phyloP scores from a whole-genome alignment of 2,113 vertebrate genomes.

The Gambusia holbrooki region DNA sequence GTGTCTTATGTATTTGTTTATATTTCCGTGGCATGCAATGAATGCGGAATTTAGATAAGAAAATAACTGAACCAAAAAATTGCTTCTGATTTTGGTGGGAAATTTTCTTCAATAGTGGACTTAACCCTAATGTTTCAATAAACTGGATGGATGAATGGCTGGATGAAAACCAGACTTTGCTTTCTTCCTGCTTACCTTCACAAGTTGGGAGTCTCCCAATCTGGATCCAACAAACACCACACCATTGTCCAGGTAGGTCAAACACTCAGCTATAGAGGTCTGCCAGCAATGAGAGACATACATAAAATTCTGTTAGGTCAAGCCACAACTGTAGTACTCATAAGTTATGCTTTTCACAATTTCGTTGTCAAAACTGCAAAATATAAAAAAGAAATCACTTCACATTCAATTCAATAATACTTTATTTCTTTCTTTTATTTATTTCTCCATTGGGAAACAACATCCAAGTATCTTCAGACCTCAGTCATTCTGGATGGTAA shows the following conservation, averaged over 20 bases:
- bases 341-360: not conserved
- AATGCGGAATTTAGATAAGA: not conserved
- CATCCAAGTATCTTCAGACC: no score
- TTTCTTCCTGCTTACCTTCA: constrained; percentile 83
- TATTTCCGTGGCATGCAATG: not conserved
- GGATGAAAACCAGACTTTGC: not conserved
- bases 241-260: constrained; percentile 97
- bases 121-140: not conserved
- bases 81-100: not conserved
- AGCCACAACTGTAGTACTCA: not conserved
- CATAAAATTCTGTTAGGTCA: constrained; percentile 6
- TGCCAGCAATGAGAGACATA: constrained; percentile 55
- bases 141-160: not conserved
- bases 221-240: constrained; percentile 98
- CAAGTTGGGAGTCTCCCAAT: constrained; percentile 95
- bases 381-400: no score
- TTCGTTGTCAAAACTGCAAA: no score
- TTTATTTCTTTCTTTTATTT: no score
- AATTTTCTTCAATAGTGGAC: not conserved
- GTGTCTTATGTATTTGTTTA: not conserved
- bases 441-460: no score
- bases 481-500: no score
- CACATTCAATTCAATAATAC: no score
- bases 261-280: constrained; percentile 97
- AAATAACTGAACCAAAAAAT: not conserved